Evolutionary conservation across 1,140 invertebrate genomes (phyloP), one percentile per base, ranked within the genome.

Genomic region (Drosophila melanica): DNA sequence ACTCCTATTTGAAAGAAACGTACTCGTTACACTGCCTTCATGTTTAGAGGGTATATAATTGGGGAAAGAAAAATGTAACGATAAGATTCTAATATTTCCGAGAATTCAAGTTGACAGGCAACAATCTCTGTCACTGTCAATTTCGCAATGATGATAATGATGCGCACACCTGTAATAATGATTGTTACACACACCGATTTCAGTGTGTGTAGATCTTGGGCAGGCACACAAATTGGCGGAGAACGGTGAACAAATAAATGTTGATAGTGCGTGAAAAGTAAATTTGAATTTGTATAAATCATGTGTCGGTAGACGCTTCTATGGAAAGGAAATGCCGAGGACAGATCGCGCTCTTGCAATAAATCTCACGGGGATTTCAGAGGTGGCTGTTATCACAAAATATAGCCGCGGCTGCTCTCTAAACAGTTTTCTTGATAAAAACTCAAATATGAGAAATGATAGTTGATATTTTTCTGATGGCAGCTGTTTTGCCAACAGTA

Each of bases 231-330:
- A 68, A 68, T 60, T 45, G 50, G 67, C 41, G 60, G 60, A 20
- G 20, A 20, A 20, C 20, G 35, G 16, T 18, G 79, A 76, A 76
- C 42, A 81, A 63, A 63, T 72, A 69, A 72, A 59, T 66, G 50
- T 23, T 44, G 10, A 41, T 65, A 87, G 76, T 87, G 82, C 79
- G 82, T 87, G 82, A 87, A 87, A 39, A 89, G 79, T 82, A 87
- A 87, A 87, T 79, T 74, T 73, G 77, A 53, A 53, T 74, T 67
- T 55, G 11, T 57, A 74, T 87, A 87, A 87, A 87, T 87, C 60
- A 70, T 42, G 27, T 12, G 60, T 2, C 8, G 8, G 14, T 20
- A 20, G 20, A 20, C 10, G 8, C n/a, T 42, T 23, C 16, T 3
- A 4, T 16, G 14, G 14, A 16, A 27, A 48, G n/a, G 8, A 27